These are phyloP conservation scores for Gymnogyps californianus DNA, from an alignment of 2,113 vertebrate genomes.

Conservation along the genomic window DNA sequence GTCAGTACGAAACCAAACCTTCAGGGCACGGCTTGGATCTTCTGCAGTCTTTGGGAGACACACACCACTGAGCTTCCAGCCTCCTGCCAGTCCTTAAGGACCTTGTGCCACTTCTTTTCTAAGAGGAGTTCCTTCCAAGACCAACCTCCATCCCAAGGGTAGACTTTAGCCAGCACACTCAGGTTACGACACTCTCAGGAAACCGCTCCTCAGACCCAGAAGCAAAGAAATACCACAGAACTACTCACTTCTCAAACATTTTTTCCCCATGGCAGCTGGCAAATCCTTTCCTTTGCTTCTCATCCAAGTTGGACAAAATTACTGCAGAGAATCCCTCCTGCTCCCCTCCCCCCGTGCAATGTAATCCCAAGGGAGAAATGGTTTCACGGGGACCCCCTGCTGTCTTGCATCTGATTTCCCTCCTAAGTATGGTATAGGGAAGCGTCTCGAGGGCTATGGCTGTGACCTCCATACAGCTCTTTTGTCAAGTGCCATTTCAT, in stretches of 20 bases:
- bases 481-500: constrained; percentile 55
- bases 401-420: constrained; percentile 57
- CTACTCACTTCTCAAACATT: constrained; percentile 40
- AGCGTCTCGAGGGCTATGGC: constrained; percentile 11
- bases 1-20: not conserved
- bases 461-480: constrained; percentile 49
- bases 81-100: not conserved
- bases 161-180: not conserved
- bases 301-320: constrained; percentile 62
- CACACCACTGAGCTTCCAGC: not conserved
- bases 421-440: constrained; percentile 42
- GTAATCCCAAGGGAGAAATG: constrained; percentile 55
- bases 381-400: constrained; percentile 62
- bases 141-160: not conserved
- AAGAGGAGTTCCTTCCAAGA: not conserved
- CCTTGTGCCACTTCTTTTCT: not conserved
- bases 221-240: constrained; percentile 23
- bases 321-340: constrained; percentile 58
- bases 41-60: not conserved
- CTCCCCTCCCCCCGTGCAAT: not conserved
- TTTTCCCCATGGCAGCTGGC: constrained; percentile 52
- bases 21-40: not conserved
- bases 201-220: not conserved
- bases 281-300: constrained; percentile 34
- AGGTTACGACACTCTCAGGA: not conserved